Percentiles rank a stretch among this genome's conserved stretches.
Evolutionary conservation across 2,888 invertebrate species (phyloP).

Genomic region (Drosophila heteroneura): DNA sequence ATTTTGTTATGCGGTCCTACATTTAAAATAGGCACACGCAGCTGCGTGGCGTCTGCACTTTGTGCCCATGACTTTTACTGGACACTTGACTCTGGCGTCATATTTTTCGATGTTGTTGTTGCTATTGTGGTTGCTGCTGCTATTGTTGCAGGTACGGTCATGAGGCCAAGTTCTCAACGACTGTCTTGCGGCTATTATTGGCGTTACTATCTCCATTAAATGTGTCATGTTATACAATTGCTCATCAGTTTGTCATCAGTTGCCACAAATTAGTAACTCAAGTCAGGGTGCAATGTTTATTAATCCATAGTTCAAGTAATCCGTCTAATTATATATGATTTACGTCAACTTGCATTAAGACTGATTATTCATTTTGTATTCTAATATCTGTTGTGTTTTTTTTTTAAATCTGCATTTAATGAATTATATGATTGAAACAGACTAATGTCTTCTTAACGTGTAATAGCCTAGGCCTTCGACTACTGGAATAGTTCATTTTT

Average conservation of each 20-base stretch:
- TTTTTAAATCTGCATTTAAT: background rate
- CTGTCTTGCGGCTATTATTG: conserved; percentile 47
- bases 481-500: background rate
- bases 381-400: background rate
- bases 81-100: conserved; percentile 14
- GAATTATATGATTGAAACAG: background rate
- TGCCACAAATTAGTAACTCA: background rate
- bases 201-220: conserved; percentile 69
- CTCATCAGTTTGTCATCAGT: conserved; percentile 8
- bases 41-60: conserved; percentile 69
- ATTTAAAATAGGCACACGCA: conserved; percentile 52
- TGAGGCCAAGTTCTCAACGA: conserved; percentile 35
- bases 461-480: background rate
- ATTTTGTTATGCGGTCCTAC: conserved; percentile 49
- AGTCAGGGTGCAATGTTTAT: background rate
- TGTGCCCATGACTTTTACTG: conserved; percentile 34
- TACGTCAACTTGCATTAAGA: background rate
- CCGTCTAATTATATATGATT: background rate
- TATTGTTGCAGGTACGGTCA: conserved; percentile 7
- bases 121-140: background rate
- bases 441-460: background rate
- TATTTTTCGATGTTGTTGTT: background rate
- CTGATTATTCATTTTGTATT: background rate
- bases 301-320: background rate
- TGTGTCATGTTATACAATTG: conserved; percentile 54